These are phyloP conservation scores for Linyphia triangularis DNA, from an alignment of 2,888 invertebrate genomes.

Conservation along the genomic window DNA sequence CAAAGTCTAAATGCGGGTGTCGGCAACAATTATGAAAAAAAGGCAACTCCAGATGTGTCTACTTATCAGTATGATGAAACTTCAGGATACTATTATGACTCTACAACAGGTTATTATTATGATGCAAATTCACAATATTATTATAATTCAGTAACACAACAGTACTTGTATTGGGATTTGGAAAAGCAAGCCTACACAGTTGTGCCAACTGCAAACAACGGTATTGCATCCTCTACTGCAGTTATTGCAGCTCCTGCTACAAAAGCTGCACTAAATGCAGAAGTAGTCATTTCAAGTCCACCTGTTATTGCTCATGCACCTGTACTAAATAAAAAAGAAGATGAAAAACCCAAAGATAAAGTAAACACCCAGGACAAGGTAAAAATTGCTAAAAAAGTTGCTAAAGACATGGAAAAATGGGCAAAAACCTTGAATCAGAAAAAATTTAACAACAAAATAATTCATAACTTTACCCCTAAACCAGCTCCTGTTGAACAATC, in stretches of 20 bases:
- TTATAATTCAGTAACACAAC: slow-evolving; percentile 93
- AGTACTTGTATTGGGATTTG: slow-evolving; percentile 97
- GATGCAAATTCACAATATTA: slow-evolving; percentile 97
- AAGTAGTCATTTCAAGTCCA: slow-evolving; percentile 62
- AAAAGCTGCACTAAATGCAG: slow-evolving; percentile 35
- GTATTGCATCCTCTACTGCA: neutral
- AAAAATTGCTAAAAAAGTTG: slow-evolving; percentile 97
- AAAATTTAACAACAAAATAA: slow-evolving; percentile 85
- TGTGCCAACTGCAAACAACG: slow-evolving; percentile 77
- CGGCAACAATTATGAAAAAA: slow-evolving; percentile 71
- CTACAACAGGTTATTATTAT: slow-evolving; percentile 94
- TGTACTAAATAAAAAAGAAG: slow-evolving; percentile 55
- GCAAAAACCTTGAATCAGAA: slow-evolving; percentile 97
- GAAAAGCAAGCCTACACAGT: slow-evolving; percentile 80
- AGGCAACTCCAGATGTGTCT: slow-evolving; percentile 88
- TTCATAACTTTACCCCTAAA: slow-evolving; percentile 41
- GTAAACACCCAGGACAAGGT: slow-evolving; percentile 91
- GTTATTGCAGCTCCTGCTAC: slow-evolving; percentile 51
- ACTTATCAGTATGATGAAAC: slow-evolving; percentile 96
- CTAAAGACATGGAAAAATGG: slow-evolving; percentile 97
- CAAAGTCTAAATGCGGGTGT: slow-evolving; percentile 38
- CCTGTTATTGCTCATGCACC: slow-evolving; percentile 77
- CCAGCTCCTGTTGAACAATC: neutral
- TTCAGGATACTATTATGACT: slow-evolving; percentile 97
- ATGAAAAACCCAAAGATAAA: slow-evolving; percentile 63